Base-by-base conservation (phyloP, 2,888 invertebrate species). In the Caenorhabditis macrosperma region DNA sequence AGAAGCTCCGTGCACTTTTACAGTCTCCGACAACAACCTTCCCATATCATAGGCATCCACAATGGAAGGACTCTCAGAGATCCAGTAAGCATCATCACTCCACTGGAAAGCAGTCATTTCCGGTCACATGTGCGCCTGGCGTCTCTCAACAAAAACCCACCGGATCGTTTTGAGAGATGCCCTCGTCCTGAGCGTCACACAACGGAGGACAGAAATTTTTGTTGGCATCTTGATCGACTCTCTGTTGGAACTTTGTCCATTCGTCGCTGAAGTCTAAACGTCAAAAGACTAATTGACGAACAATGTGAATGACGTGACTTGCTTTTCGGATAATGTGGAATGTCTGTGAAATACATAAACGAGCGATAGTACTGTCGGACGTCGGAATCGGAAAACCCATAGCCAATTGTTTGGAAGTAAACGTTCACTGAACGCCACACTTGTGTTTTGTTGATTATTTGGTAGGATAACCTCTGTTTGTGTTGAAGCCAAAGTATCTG, bases 21-120 rank as follows among this genome's bases (percentile, higher is more conserved):
- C 50, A 30, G 75, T 71, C 48, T 80, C 80, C 22, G 80, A 80
- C 7, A 80, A 20, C 24, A 80, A 26, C 9, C 61, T 64, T 26
- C 80, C 80, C 66, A 71, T 44, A n/a, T 80, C 75, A 61, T 80
- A 80, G 5, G 80, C 74, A 59, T 80, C 50, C 7, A 74, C 68
- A 55, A 80, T 76, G 2, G 75, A 28, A 7, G 75, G 68, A 24
- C 5, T 64, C 46, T 74, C 79, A 0, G 74, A 74, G 26, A 28
- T 41, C 79, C 74, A 69, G 35, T 79, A 79, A 2, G 22, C 78
- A 38, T 78, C 78, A 33, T 55, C 67, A 20, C 60, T 55, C 72
- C 72, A 78, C 77, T 77, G 46, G 12, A 76, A 61, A 26, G n/a
- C 24, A 67, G 10, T 50, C 24, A 66, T 41, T 66, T 55, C 30